A percentile compares a stretch with the other conserved stretches of the same genome.
These are phyloP conservation scores for Columba janthina DNA, from an alignment of 2,113 vertebrate species.

Conservation along the genomic window DNA sequence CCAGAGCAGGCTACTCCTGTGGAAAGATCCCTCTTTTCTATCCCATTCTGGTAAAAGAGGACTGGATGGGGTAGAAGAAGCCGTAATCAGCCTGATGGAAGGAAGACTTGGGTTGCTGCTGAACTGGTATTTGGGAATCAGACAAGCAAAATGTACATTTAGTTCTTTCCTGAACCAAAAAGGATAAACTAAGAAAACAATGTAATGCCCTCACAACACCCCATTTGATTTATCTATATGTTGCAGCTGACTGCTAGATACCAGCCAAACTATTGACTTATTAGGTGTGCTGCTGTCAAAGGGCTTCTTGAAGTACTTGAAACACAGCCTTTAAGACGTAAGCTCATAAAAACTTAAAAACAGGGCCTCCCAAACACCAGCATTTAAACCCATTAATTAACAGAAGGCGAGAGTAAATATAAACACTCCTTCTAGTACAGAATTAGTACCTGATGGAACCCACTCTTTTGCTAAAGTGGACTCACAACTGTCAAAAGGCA, in stretches of 20 bases:
- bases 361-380: background rate
- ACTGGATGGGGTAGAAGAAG: background rate
- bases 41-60: background rate
- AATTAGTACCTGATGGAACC: background rate
- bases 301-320: background rate
- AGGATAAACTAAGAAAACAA: background rate
- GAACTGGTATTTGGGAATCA: background rate
- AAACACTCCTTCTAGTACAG: background rate
- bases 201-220: background rate
- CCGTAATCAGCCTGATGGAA: background rate
- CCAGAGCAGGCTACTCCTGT: background rate
- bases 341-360: background rate
- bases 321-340: background rate
- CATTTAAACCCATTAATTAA: background rate
- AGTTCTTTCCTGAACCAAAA: background rate
- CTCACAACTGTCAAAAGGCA: background rate
- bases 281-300: background rate
- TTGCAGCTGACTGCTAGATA: background rate
- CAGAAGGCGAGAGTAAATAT: background rate
- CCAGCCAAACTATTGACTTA: background rate
- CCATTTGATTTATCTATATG: background rate
- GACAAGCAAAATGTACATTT: background rate
- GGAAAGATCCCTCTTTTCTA: background rate
- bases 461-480: background rate
- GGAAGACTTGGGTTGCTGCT: background rate